Base-by-base conservation (phyloP, 2,113 vertebrate species). In the Calyptomena viridis region DNA sequence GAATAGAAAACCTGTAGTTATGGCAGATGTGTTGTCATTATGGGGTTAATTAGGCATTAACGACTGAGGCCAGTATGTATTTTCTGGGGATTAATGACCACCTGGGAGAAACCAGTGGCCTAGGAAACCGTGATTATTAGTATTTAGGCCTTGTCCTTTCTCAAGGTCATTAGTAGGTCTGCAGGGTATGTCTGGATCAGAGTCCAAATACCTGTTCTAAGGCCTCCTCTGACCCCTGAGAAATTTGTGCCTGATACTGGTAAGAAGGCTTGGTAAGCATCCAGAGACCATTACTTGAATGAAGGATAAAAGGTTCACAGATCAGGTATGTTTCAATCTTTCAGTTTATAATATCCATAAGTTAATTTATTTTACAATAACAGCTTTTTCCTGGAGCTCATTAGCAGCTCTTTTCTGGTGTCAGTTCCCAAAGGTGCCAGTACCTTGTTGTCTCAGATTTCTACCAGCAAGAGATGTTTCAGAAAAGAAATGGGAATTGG, bases 61-160 rank as follows among this genome's bases (percentile, higher is more conserved):
- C n/a, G 78, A 39, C 28, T 25, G n/a, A 55, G 60, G 33, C 4
- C 4, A 60, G 72, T 33, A 42, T 5, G 3, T 76, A n/a, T 93
- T 84, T 96, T 84, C 92, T 78, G 73, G 24, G 64, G 52, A 93
- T 91, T 91, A 84, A 90, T 71, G 84, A 71, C 84, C 76, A 71
- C 89, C 80, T 87, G 60, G 60, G 60, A 89, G 76, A 92, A 89
- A 77, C n/a, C 5, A 2, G 49, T 62, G 80, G 68, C 68, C 84
- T 66, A 77, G 59, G 68, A 84, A 74, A 67, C 39, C 46, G 39
- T 55, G 33, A 44, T 66, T n/a, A 33, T 62, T 66, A 59, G 28
- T 50, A 18, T 71, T 58, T 37, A 77, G 50, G 63, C 27, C 39
- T 62, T 62, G 59, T 71, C 76, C 64, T 87, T 89, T 71, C 47